Conservation (phyloP, 2,113 vertebrate species). For the Naja naja region DNA sequence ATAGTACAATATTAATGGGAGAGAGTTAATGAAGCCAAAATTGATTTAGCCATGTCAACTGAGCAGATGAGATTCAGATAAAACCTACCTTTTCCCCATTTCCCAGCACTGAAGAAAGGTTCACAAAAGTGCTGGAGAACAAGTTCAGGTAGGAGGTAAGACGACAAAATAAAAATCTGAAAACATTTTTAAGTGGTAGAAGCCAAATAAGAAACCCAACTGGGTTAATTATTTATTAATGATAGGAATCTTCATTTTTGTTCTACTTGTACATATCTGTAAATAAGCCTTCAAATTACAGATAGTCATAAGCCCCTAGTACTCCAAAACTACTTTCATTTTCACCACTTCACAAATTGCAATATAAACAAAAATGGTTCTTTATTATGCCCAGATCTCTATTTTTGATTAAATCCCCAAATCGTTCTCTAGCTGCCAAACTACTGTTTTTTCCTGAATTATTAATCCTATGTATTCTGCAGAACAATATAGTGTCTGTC, state of each 20-base stretch:
- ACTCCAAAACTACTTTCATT: neutral
- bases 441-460: neutral
- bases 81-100: neutral
- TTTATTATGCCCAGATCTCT: constrained; percentile 8
- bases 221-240: neutral
- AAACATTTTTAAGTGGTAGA: neutral
- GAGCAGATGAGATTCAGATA: neutral
- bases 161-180: neutral
- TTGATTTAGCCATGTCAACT: neutral
- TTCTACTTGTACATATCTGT: neutral
- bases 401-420: neutral
- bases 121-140: neutral
- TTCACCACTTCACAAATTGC: neutral
- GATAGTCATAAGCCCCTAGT: neutral
- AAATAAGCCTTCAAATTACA: neutral
- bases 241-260: neutral
- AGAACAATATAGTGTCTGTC: neutral
- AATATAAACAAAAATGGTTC: constrained; percentile 34
- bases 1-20: neutral
- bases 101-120: neutral
- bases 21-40: neutral
- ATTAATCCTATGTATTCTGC: fast-evolving
- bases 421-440: neutral
- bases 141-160: neutral
- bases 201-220: neutral